Percentiles rank a stretch among this genome's conserved stretches.
phyloP scores from a whole-genome alignment of 2,888 invertebrate species.

The Pristionchus maxplancki region DNA sequence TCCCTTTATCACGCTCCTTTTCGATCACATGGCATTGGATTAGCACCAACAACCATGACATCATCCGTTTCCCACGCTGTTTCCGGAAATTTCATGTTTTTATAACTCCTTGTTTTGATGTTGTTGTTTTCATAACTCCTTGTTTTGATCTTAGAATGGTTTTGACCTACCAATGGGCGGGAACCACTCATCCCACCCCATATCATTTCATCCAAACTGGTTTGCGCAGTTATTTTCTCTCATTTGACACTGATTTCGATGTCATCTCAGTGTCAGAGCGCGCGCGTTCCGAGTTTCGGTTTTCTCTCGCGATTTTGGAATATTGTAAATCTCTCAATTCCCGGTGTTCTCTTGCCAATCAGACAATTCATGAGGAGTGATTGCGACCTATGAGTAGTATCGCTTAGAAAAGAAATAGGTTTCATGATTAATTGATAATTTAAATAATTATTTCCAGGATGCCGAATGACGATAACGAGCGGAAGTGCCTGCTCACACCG shows the following conservation, averaged over 20 bases:
- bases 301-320: neutral
- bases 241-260: neutral
- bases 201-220: neutral
- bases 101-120: neutral
- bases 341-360: no score
- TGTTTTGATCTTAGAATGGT: neutral
- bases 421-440: no score
- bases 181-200: neutral
- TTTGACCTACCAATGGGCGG: neutral
- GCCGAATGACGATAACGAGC: conserved; percentile 50
- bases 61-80: neutral
- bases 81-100: neutral
- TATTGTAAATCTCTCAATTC: no score
- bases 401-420: no score
- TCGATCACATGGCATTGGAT: neutral
- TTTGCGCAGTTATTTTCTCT: neutral
- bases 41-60: neutral
- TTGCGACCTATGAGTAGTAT: no score
- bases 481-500: conserved; percentile 48
- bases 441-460: neutral
- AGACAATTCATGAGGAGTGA: no score
- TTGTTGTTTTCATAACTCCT: neutral
- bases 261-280: neutral
- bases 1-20: neutral
- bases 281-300: neutral